Evolutionary conservation across 2,797 vertebrate genomes (phyloP), one percentile per base, ranked within the genome.

Genomic region (Paramormyrops hopkinsi): DNA sequence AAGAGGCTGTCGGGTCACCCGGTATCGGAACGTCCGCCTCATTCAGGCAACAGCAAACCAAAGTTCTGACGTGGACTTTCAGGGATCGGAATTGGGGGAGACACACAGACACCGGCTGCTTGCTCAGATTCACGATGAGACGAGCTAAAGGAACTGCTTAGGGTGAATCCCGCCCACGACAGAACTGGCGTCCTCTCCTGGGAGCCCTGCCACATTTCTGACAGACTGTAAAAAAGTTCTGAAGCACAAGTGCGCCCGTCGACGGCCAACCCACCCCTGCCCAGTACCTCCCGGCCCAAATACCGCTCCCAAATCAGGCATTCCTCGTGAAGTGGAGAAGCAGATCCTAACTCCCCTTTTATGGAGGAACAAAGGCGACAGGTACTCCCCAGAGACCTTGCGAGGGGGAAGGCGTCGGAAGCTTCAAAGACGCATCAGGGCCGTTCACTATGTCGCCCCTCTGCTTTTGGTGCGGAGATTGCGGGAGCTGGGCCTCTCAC

Each of bases 351-450:
- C 25, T 82, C 79, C 25, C 29, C 51, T 19, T 54, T 73, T 79
- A 12, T 76, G 48, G 6, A 25, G 51, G 29, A 84, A 88, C 22
- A 90, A 50, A 84, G 54, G 56, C 22, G 83, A 76, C 89, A 88
- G 86, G 53, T 89, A 65, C 90, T 92, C 90, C 89, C 90, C 88
- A 89, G 44, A 46, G 56, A 86, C n/a, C 82, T 41, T 90, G 90
- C 93, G 91, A 92, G 83, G 93, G 91, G 37, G 94, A 88, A 92
- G 91, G 89, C 90, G 93, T 4, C 3, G 4, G 1, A 12, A 53
- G 11, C 50, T 86, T 50, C 46, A 53, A 53, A 86, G n/a, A 8
- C 2, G 12, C 2, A 37, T 12, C 2, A 12, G 50, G 29, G n/a
- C 51, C 48, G 22, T 11, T 22, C 29, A 22, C 29, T 7, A 14